Conservation (phyloP, 2,888 invertebrate genomes). For the Leptinotarsa tumamoca region DNA sequence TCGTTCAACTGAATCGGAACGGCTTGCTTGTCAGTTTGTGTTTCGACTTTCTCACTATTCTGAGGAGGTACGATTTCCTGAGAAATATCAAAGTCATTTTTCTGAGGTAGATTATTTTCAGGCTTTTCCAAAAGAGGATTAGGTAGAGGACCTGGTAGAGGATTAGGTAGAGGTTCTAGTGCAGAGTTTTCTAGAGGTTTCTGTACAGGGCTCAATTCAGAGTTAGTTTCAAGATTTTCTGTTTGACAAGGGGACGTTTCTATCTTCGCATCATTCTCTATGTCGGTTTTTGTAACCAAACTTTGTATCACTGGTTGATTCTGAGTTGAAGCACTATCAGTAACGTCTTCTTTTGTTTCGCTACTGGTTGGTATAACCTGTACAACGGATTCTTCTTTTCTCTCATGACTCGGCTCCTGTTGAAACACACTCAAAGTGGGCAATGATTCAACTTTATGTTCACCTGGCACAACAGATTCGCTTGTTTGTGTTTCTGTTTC, state of each 20-base stretch:
- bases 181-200: background rate
- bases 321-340: background rate
- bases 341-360: background rate
- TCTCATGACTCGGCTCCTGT: background rate
- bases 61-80: background rate
- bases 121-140: background rate
- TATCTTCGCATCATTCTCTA: background rate
- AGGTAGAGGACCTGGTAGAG: background rate
- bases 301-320: conserved; percentile 3
- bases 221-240: background rate
- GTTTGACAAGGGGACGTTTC: background rate
- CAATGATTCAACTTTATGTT: background rate
- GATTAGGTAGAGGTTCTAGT: too few relatives aligned
- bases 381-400: background rate
- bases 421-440: background rate
- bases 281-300: background rate
- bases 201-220: background rate
- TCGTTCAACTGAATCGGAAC: conserved; percentile 15
- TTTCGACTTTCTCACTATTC: background rate
- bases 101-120: background rate
- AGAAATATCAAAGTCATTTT: background rate
- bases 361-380: background rate
- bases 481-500: background rate
- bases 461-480: background rate
- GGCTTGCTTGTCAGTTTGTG: background rate